A percentile compares a stretch with the other conserved stretches of the same genome.
Conservation (phyloP, 2,888 invertebrate genomes). For the Cabera pusaria region DNA sequence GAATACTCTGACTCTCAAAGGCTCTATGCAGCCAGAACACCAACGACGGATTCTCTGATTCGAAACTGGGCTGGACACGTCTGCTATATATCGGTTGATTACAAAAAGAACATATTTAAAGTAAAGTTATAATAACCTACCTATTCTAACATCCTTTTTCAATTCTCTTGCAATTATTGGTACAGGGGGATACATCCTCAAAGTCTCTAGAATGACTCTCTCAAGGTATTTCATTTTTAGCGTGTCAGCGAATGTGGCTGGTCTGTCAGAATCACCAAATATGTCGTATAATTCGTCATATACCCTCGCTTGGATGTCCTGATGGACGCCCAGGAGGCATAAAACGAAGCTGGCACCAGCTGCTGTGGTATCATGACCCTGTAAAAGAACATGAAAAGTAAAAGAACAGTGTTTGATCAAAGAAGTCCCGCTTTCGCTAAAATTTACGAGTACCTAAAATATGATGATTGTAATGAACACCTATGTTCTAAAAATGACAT, state of each 20-base stretch:
- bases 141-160: slow-evolving; percentile 86
- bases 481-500: no score
- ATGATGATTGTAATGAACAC: no score
- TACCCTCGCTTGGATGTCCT: slow-evolving; percentile 89
- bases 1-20: no score
- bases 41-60: no score
- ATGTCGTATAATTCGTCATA: slow-evolving; percentile 89
- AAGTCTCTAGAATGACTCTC: slow-evolving; percentile 89
- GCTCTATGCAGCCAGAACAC: no score
- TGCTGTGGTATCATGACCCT: slow-evolving; percentile 78
- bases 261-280: slow-evolving; percentile 90
- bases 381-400: no score
- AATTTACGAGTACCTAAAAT: no score
- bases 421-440: no score
- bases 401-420: no score
- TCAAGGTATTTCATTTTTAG: slow-evolving; percentile 92
- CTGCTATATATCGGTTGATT: no score
- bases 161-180: slow-evolving; percentile 89
- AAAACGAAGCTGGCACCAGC: slow-evolving; percentile 94
- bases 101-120: slow-evolving; percentile 3
- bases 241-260: slow-evolving; percentile 89
- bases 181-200: slow-evolving; percentile 91
- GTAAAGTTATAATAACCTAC: slow-evolving; percentile 52
- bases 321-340: slow-evolving; percentile 91
- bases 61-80: no score